phyloP scores from a whole-genome alignment of 2,113 vertebrate genomes.

The Gallinago undulata region DNA sequence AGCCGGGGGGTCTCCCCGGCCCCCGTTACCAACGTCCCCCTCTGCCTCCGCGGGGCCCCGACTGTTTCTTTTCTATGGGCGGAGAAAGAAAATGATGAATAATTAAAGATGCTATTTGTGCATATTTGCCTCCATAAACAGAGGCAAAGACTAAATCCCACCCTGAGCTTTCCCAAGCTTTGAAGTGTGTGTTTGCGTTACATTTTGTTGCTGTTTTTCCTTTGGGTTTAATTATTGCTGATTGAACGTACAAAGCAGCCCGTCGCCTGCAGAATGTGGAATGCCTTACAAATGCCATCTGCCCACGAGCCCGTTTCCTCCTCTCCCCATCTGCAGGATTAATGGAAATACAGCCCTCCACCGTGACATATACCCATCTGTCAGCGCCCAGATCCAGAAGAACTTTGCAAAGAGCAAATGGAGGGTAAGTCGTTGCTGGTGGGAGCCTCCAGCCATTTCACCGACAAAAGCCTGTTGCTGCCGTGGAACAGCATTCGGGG shows the following conservation, averaged over 20 bases:
- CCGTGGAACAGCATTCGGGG: background rate
- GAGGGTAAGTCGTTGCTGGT: slow-evolving; percentile 78
- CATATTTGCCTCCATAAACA: slow-evolving; percentile 20
- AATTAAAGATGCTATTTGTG: slow-evolving; percentile 39
- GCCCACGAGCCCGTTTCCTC: slow-evolving; percentile 24
- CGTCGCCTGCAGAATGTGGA: slow-evolving; percentile 33
- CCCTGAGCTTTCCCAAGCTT: background rate
- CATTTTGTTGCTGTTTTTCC: slow-evolving; percentile 60
- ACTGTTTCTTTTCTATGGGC: background rate
- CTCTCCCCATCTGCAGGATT: slow-evolving; percentile 82
- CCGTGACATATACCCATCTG: slow-evolving; percentile 87
- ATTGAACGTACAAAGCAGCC: slow-evolving; percentile 58
- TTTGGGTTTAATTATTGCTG: slow-evolving; percentile 71
- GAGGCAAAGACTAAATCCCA: slow-evolving; percentile 24
- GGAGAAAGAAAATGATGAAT: background rate
- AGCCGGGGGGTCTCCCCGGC: background rate
- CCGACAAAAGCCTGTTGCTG: background rate
- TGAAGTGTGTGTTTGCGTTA: slow-evolving; percentile 58
- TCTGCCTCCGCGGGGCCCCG: background rate
- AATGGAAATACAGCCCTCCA: slow-evolving; percentile 84
- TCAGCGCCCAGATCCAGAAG: slow-evolving; percentile 90
- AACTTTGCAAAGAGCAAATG: slow-evolving; percentile 94
- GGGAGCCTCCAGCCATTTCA: background rate
- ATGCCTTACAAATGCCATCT: slow-evolving; percentile 68
- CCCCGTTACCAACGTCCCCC: background rate